Percentiles rank a stretch among this genome's conserved stretches.
Conservation (phyloP, 2,797 vertebrate species). For the Mallotus villosus region DNA sequence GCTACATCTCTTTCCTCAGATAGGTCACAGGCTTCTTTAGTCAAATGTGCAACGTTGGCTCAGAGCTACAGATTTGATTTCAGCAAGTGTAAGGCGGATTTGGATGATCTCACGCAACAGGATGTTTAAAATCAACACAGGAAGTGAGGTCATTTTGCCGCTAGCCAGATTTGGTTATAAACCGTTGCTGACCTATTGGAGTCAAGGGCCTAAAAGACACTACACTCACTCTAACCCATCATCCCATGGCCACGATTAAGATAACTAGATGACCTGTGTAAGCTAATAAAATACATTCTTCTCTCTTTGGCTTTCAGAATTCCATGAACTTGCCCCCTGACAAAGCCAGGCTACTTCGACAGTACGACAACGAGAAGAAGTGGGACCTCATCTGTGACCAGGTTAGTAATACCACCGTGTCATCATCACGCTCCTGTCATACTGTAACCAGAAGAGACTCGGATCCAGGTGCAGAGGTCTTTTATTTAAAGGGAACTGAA, state of each 20-base stretch:
- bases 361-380: constrained; percentile 96
- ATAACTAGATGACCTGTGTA: constrained; percentile 10
- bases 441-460: too few relatives aligned
- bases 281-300: background rate
- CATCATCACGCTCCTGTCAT: too few relatives aligned
- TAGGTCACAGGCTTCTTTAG: constrained; percentile 15
- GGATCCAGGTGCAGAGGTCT: too few relatives aligned
- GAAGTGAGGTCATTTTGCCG: constrained; percentile 71
- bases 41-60: constrained; percentile 25
- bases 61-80: constrained; percentile 6
- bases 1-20: constrained; percentile 10
- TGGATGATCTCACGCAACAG: constrained; percentile 61
- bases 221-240: constrained; percentile 15
- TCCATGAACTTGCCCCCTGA: constrained; percentile 94
- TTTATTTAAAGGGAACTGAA: too few relatives aligned
- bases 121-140: constrained; percentile 68
- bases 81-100: constrained; percentile 45
- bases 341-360: constrained; percentile 90
- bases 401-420: constrained; percentile 58
- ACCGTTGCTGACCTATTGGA: constrained; percentile 29
- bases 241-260: constrained; percentile 19
- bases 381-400: constrained; percentile 93
- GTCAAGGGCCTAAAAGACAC: constrained; percentile 31
- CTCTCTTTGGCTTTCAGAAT: constrained; percentile 73
- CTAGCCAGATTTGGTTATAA: constrained; percentile 34